Base-by-base conservation (phyloP, 2,797 vertebrate species). In the Falco columbarius region DNA sequence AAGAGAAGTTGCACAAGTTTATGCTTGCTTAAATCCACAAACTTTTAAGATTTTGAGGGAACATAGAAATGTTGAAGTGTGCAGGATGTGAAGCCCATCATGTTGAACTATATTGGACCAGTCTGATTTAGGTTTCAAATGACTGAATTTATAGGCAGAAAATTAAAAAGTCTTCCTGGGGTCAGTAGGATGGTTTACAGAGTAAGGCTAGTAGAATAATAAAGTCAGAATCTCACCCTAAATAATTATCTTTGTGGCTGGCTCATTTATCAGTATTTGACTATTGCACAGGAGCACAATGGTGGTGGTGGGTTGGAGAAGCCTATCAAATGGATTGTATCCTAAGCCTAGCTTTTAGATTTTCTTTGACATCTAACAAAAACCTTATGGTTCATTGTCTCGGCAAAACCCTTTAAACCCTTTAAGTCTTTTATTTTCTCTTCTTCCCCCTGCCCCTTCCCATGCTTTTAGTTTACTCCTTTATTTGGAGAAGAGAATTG, bases 381-480 rank as follows among this genome's bases (percentile, higher is more conserved):
- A 90, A 51, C 11, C 7, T 80, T 70, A 46, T 73, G 18, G 8
- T 68, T 52, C 47, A 14, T 83, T 90, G 49, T 74, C 42, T 90
- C 26, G 84, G 12, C 14, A 87, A 92, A 90, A 22, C 7, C 4
- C 20, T 86, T 68, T 29, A 97, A 95, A 89, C 66, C 66, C 0
- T 65, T 92, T 93, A 40, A 40, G 42, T 42, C 42, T 42, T 42
- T 42, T 42, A 42, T 42, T 79, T 18, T 95, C 21, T 73, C 32
- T 76, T 16, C 18, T 54, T 55, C 42, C 19, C 2, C 23, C 30
- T 17, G 26, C 29, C 14, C 17, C 21, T 68, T 32, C 17, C 49
- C 61, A 11, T 72, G 21, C 55, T 94, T 92, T 96, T 87, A 98
- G 98, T 89, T 95, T 76, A 75, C 76, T 97, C 75, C 56, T 75